Conservation (phyloP, 2,888 invertebrate species). For the Cheilosia urbana region DNA sequence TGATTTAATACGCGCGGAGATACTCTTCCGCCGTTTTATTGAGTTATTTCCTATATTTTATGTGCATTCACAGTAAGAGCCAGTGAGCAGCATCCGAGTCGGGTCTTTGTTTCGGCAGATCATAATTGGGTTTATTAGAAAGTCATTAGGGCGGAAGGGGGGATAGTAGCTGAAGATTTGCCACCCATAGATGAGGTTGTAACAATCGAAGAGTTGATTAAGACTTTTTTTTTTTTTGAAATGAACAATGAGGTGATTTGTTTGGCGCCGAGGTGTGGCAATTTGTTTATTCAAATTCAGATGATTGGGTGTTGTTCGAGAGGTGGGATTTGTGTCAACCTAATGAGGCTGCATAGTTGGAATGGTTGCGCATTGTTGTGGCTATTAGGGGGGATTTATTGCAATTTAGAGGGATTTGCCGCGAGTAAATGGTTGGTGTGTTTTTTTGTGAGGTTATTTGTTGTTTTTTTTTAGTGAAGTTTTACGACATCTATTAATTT, state of each 20-base stretch:
- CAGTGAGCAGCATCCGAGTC: conserved; percentile 49
- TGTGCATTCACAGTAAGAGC: conserved; percentile 33
- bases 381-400: background rate
- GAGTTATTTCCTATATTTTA: conserved; percentile 70
- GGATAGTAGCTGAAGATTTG: background rate
- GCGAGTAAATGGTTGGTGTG: background rate
- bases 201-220: conserved; percentile 68
- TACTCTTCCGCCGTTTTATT: conserved; percentile 48
- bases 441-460: background rate
- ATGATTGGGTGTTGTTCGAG: conserved; percentile 29
- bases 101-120: conserved; percentile 48
- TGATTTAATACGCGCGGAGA: conserved; percentile 19
- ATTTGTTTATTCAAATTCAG: conserved; percentile 26
- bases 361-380: background rate
- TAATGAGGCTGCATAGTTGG: background rate
- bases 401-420: background rate
- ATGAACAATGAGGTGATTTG: conserved; percentile 26
- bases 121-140: conserved; percentile 73
- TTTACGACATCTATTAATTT: too few species aligned
- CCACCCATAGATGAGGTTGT: conserved; percentile 18
- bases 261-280: background rate
- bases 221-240: conserved; percentile 34
- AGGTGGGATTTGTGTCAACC: conserved; percentile 31
- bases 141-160: conserved; percentile 55
- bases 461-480: background rate